Percentiles rank a stretch among this genome's conserved stretches.
These are phyloP conservation scores for Pelagia noctiluca DNA, from an alignment of 30 jellyfish, hydroid and myxozoan genomes.

Conservation along the genomic window DNA sequence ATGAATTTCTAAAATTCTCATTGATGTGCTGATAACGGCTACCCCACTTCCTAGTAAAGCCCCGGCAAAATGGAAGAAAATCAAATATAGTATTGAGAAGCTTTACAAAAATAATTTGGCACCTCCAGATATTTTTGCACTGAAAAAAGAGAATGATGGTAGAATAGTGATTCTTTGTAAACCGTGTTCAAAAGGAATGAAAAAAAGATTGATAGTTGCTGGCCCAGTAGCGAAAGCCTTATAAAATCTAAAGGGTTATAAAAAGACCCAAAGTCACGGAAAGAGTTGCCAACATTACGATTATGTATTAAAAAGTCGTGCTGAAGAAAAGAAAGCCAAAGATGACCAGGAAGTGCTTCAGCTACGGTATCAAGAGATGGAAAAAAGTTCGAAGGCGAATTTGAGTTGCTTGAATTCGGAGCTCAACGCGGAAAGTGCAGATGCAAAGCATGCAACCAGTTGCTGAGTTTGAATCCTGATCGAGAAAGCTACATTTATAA, in stretches of 20 bases:
- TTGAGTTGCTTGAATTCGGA: slow-evolving; percentile 10
- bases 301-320: neutral
- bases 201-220: neutral
- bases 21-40: too few relatives aligned
- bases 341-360: too few relatives aligned
- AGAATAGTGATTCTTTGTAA: neutral
- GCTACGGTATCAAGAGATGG: too few relatives aligned
- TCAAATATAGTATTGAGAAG: neutral
- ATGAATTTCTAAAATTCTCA: too few relatives aligned
- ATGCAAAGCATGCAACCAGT: slow-evolving; percentile 42
- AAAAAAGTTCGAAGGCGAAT: slow-evolving; percentile 2
- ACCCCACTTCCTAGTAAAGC: too few relatives aligned
- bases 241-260: neutral
- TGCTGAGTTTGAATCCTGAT: slow-evolving; percentile 5
- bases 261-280: neutral
- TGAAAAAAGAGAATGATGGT: neutral
- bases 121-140: neutral
- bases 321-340: neutral
- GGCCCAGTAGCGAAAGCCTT: neutral
- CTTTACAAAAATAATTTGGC: neutral
- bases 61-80: too few relatives aligned
- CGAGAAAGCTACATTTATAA: slow-evolving; percentile 18
- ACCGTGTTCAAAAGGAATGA: neutral
- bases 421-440: slow-evolving; percentile 12
- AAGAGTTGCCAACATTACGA: neutral